Evolutionary conservation across 2,113 vertebrate species (phyloP).

Genomic region (Peromyscus californicus): DNA sequence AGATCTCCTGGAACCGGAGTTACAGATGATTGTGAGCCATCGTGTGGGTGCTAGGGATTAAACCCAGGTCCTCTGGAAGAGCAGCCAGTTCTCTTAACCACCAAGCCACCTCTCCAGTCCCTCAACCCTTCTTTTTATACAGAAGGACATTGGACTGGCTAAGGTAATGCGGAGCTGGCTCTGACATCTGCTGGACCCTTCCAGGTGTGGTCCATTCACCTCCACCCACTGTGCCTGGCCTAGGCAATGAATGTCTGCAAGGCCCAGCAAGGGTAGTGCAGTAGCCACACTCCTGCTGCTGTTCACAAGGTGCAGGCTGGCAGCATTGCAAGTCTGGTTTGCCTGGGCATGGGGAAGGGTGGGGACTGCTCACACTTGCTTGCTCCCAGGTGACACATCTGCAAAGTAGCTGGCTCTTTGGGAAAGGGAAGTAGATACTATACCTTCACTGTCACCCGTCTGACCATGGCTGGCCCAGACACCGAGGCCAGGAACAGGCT

Average conservation of each 20-base stretch:
- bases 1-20: background rate
- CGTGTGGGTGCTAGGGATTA: background rate
- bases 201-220: background rate
- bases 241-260: background rate
- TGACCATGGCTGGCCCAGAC: background rate
- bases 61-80: background rate
- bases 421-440: background rate
- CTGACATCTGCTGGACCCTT: background rate
- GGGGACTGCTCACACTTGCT: background rate
- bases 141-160: background rate
- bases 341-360: background rate
- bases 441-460: conserved; percentile 12
- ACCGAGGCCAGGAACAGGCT: background rate
- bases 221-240: background rate
- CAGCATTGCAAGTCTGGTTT: background rate
- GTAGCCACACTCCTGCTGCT: background rate
- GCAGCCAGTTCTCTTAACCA: background rate
- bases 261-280: background rate
- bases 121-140: background rate
- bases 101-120: background rate
- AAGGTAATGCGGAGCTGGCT: background rate
- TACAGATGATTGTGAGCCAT: background rate
- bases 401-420: background rate
- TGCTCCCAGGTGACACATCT: background rate
- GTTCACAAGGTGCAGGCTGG: background rate